Evolutionary conservation across 1,140 invertebrate species (phyloP).

Genomic region (Saccostrea glomerata): DNA sequence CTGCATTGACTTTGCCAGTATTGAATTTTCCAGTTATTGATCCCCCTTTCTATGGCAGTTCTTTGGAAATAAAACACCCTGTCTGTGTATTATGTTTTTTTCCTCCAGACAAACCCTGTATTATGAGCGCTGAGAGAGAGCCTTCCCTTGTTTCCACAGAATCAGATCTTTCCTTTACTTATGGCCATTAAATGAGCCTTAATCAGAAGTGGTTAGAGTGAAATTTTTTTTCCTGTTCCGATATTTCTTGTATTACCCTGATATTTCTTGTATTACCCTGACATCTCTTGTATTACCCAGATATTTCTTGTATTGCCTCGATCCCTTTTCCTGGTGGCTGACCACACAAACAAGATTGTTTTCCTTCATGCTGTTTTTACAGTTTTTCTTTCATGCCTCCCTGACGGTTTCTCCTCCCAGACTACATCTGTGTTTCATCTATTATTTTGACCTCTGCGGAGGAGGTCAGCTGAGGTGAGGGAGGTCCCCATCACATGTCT

Average conservation of each 20-base stretch:
- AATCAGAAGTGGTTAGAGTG: neutral
- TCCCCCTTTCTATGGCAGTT: slow-evolving; percentile 1
- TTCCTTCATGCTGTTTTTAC: slow-evolving; percentile 8
- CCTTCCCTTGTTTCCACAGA: neutral
- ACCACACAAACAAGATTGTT: slow-evolving; percentile 20
- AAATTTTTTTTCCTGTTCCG: neutral
- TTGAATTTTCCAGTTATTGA: slow-evolving; percentile 32
- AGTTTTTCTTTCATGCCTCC: slow-evolving; percentile 16
- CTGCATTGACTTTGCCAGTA: slow-evolving; percentile 17
- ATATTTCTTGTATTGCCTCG: neutral
- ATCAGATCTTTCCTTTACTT: neutral
- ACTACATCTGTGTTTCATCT: neutral
- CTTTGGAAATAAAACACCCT: slow-evolving; percentile 9
- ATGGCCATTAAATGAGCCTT: neutral
- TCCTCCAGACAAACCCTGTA: neutral
- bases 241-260: neutral
- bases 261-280: too few relatives aligned
- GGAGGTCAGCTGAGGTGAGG: slow-evolving; percentile 16
- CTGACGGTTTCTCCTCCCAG: neutral
- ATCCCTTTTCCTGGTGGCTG: neutral
- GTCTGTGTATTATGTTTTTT: neutral
- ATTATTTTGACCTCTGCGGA: neutral
- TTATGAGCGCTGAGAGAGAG: neutral
- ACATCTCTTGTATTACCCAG: too few relatives aligned
- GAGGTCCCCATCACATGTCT: slow-evolving; percentile 2